Evolutionary conservation across 2,888 invertebrate genomes (phyloP).

Genomic region (Drosophila bunnanda): DNA sequence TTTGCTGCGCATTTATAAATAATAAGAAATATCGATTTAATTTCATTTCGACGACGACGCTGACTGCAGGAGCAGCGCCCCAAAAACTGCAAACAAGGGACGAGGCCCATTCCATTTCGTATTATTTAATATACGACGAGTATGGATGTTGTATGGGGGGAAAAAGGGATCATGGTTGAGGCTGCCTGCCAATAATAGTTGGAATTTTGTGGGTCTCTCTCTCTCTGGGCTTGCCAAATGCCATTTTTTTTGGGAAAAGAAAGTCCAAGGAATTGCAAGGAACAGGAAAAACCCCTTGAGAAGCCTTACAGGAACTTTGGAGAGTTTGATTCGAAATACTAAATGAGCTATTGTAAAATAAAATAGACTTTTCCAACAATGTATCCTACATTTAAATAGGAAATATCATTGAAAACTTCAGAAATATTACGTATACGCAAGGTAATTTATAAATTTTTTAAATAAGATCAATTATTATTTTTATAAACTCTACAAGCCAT

Average conservation of each 20-base stretch:
- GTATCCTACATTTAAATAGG: not conserved
- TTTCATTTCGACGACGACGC: conserved; percentile 38
- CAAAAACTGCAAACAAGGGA: conserved; percentile 43
- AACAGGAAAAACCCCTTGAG: too few species aligned
- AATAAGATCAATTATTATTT: not conserved
- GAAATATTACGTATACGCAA: not conserved
- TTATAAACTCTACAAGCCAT: not conserved
- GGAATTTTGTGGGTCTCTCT: conserved; percentile 19
- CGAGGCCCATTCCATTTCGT: not conserved
- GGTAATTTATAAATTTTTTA: not conserved
- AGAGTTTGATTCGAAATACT: too few species aligned
- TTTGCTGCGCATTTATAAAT: conserved; percentile 67
- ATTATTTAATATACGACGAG: conserved; percentile 1
- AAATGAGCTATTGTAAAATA: not conserved
- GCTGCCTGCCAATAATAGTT: conserved; percentile 46
- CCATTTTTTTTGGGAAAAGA: conserved; percentile 1
- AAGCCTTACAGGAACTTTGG: not conserved
- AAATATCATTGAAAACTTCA: not conserved
- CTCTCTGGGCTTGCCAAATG: conserved; percentile 8
- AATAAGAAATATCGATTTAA: conserved; percentile 75
- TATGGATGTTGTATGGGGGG: conserved; percentile 2
- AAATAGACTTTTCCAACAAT: accelerated
- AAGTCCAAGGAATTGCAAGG: not conserved
- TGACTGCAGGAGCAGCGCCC: conserved; percentile 30
- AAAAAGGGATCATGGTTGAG: conserved; percentile 52